phyloP scores from a whole-genome alignment of 2,797 vertebrate genomes.

The Mormyrops attenuatus region DNA sequence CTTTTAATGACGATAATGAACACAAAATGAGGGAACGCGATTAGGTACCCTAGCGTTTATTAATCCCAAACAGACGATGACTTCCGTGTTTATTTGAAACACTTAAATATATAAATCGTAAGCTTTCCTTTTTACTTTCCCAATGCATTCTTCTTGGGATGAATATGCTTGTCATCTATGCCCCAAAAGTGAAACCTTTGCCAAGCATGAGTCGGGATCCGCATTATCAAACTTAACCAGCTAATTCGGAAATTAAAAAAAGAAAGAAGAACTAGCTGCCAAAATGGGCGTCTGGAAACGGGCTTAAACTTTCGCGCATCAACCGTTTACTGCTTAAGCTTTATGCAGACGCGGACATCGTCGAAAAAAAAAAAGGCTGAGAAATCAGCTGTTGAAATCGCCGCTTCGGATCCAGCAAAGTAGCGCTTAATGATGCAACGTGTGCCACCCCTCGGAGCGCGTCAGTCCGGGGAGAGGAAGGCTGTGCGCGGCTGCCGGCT shows the following conservation, averaged over 20 bases:
- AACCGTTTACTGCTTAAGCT: not conserved
- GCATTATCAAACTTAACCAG: not conserved
- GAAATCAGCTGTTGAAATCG: not conserved
- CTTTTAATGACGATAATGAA: not conserved
- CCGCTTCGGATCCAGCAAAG: not conserved
- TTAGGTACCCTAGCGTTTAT: not conserved
- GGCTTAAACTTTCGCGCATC: not conserved
- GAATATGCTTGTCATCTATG: not conserved
- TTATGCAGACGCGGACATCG: not conserved
- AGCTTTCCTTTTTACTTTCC: not conserved
- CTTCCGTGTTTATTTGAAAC: not conserved
- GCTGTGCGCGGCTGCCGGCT: conserved; percentile 17
- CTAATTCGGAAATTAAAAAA: not conserved
- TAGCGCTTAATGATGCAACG: conserved; percentile 14
- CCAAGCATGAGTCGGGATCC: not conserved
- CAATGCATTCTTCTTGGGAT: not conserved
- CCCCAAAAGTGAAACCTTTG: not conserved
- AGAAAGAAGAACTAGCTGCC: not conserved
- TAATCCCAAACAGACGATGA: not conserved
- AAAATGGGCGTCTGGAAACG: not conserved
- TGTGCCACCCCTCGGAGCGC: conserved; percentile 14
- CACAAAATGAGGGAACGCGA: not conserved
- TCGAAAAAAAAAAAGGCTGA: not conserved
- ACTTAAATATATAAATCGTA: not conserved
- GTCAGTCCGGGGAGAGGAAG: conserved; percentile 31